Evolutionary conservation across 2,888 invertebrate genomes (phyloP).

Genomic region (Drosophila rubida): DNA sequence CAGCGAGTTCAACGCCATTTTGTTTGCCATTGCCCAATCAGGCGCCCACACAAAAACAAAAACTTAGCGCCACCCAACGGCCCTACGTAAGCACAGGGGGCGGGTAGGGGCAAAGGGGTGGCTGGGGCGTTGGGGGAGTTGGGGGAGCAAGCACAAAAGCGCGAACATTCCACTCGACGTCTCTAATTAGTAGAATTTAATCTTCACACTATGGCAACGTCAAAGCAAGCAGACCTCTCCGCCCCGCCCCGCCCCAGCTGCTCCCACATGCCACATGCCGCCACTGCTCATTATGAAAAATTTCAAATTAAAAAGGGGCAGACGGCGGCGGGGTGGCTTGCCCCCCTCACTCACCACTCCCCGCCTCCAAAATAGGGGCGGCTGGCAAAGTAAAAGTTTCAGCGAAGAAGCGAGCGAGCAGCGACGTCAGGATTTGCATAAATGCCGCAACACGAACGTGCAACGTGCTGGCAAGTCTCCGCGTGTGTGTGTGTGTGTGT

Average conservation of each 20-base stretch:
- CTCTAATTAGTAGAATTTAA: slow-evolving; percentile 81
- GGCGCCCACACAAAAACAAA: slow-evolving; percentile 37
- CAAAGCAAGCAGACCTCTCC: slow-evolving; percentile 40
- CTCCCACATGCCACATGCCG: background rate
- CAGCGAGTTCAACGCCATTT: slow-evolving; percentile 68
- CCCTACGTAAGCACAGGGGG: background rate
- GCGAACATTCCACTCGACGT: slow-evolving; percentile 80
- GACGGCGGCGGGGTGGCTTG: slow-evolving; percentile 21
- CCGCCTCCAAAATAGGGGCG: slow-evolving; percentile 12
- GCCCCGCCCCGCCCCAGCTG: background rate
- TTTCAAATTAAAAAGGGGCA: slow-evolving; percentile 78
- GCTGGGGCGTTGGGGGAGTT: too few relatives aligned
- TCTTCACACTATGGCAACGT: slow-evolving; percentile 81
- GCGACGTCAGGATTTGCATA: slow-evolving; percentile 73
- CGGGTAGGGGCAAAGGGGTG: background rate
- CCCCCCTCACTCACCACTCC: background rate
- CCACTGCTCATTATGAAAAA: slow-evolving; percentile 77
- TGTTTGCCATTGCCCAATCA: slow-evolving; percentile 60
- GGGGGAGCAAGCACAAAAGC: slow-evolving; percentile 49
- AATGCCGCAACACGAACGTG: slow-evolving; percentile 69
- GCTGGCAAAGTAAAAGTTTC: slow-evolving; percentile 69
- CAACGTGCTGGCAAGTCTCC: slow-evolving; percentile 25
- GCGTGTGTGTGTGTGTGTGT: slow-evolving; percentile 36
- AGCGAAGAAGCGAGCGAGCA: slow-evolving; percentile 65
- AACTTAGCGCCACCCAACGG: slow-evolving; percentile 32